Base-by-base conservation (phyloP, 2,113 vertebrate species). In the Callipepla californica region DNA sequence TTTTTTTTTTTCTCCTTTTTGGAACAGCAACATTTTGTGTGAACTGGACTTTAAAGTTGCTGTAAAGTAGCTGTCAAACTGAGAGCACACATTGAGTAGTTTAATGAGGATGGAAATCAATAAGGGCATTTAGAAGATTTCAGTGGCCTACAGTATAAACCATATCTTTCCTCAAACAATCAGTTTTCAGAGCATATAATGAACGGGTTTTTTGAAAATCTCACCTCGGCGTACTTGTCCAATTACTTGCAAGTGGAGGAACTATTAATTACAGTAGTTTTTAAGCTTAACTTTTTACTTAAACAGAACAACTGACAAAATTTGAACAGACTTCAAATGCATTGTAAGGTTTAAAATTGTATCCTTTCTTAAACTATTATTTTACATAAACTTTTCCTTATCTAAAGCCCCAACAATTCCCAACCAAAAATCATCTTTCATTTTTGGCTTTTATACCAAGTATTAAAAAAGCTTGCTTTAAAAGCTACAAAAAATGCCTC, bases 101-200 rank as follows among this genome's bases (percentile, higher is more conserved):
- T 91, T 96, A 96, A 95, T 96, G 70, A 95, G 58, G 48, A 87
- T 68, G 36, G 59, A 94, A 91, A 34, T n/a, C 44, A 76, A 32
- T 59, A 92, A 84, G 5, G 78, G 2, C 80, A 87, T 40, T 94
- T 86, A 66, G 75, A 20, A 92, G 79, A 93, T 85, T 84, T 36
- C 40, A 80, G 47, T 18, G 40, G 38, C 80, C 20, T 63, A 47
- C 40, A 57, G 25, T 57, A 86, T 62, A 42, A 34, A 36, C 3
- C 2, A 36, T 48, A 81, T 34, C 48, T 94, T 81, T 75, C 51
- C 40, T 66, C 26, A 83, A 66, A 67, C 6, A 59, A 75, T 2
- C 40, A 80, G 42, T 23, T 92, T 87, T 73, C 28, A 90, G 7
- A 91, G 34, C 38, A 65, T 50, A 38, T 68, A 67, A 81, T 28